Evolutionary conservation across 2,888 invertebrate genomes (phyloP).

Genomic region (Heliconius cydno): DNA sequence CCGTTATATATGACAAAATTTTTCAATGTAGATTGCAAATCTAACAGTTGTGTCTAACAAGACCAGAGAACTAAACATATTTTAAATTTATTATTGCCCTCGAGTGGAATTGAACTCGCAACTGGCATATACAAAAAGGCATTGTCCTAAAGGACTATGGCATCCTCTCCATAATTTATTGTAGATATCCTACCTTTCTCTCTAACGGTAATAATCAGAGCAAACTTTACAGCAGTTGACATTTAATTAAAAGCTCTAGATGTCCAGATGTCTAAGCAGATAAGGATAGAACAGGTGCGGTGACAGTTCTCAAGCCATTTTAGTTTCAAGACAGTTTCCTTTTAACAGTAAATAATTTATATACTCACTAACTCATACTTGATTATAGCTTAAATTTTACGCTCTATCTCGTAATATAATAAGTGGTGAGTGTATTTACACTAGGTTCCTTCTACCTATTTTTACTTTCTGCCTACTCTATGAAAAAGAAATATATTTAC

Average conservation of each 20-base stretch:
- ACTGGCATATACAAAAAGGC: neutral
- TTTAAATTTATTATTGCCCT: neutral
- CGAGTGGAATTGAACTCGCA: neutral
- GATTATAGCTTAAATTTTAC: no score
- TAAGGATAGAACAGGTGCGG: neutral
- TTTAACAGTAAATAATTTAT: neutral
- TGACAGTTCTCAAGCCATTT: constrained; percentile 3
- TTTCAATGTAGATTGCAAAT: no score
- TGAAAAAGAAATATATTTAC: no score
- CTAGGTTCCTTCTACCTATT: no score
- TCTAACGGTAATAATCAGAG: constrained; percentile 15
- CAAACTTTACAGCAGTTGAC: constrained; percentile 13
- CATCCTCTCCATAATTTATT: neutral
- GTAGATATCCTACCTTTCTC: no score
- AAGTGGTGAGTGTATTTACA: no score
- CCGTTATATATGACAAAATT: neutral
- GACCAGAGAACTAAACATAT: neutral
- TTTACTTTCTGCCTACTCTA: no score
- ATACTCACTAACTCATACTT: no score
- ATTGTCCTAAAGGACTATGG: neutral
- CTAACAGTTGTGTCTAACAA: neutral
- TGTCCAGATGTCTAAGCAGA: neutral
- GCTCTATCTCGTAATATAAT: no score
- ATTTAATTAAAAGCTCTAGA: constrained; percentile 26
- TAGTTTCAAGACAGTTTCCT: neutral